Conservation (phyloP, 2,888 invertebrate species). For the Folsomia manolachei region DNA sequence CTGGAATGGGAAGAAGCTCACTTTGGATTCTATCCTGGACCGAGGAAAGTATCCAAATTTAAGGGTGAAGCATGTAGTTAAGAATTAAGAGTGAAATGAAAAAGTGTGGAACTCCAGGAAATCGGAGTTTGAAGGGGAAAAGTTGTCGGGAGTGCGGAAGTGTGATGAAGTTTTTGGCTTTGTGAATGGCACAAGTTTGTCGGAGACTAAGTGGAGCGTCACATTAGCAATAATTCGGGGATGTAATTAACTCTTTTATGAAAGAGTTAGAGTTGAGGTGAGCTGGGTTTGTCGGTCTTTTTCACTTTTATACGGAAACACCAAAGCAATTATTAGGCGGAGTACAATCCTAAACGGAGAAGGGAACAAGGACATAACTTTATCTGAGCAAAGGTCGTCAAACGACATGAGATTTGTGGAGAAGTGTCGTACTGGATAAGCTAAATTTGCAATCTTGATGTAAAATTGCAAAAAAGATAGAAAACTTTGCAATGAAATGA, state of each 20-base stretch:
- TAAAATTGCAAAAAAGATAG: too few relatives aligned
- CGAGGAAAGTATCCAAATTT: not conserved
- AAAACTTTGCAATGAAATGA: not conserved
- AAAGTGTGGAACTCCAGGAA: too few relatives aligned
- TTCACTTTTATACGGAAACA: constrained; percentile 15
- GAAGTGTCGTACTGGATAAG: too few relatives aligned
- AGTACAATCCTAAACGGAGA: too few relatives aligned
- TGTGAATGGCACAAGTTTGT: not conserved
- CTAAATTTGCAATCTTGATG: too few relatives aligned
- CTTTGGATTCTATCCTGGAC: too few relatives aligned
- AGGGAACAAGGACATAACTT: too few relatives aligned
- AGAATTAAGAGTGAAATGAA: not conserved
- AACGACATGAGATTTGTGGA: too few relatives aligned
- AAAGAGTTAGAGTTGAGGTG: constrained; percentile 13
- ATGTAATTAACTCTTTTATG: constrained; percentile 35
- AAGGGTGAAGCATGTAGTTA: not conserved
- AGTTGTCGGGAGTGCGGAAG: not conserved
- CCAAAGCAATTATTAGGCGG: too few relatives aligned
- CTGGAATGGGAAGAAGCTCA: too few relatives aligned
- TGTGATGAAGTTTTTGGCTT: not conserved
- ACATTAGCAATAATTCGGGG: constrained; percentile 35
- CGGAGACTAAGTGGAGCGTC: constrained; percentile 27
- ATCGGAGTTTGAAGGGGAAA: not conserved
- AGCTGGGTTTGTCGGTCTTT: constrained; percentile 1
- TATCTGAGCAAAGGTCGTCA: too few relatives aligned